Percentiles rank a stretch among this genome's conserved stretches.
phyloP scores from a whole-genome alignment of 2,113 vertebrate genomes.

The Sylvicapra grimmia region DNA sequence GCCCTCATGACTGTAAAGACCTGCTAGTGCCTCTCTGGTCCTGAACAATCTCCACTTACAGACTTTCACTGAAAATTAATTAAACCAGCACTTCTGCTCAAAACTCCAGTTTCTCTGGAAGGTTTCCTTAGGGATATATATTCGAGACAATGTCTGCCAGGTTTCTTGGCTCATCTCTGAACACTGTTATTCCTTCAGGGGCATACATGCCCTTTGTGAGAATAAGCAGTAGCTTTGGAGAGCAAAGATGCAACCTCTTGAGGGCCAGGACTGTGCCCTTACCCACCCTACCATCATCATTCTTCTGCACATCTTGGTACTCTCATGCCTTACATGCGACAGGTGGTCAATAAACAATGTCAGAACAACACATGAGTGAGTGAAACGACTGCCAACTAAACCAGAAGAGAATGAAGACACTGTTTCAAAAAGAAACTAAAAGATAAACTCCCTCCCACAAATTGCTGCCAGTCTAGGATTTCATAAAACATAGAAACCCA shows the following conservation, averaged over 20 bases:
- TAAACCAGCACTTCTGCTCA: not conserved
- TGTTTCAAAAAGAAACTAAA: not conserved
- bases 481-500: not conserved
- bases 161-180: not conserved
- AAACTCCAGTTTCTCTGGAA: not conserved
- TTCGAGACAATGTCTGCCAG: not conserved
- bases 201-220: not conserved
- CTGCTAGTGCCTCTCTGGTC: not conserved
- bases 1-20: not conserved
- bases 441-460: not conserved
- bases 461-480: not conserved
- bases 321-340: not conserved
- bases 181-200: not conserved
- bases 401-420: not conserved
- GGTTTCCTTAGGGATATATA: not conserved
- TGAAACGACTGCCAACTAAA: not conserved
- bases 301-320: not conserved
- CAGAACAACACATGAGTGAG: not conserved
- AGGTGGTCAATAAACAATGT: not conserved
- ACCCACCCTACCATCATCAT: not conserved
- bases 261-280: not conserved
- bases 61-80: not conserved
- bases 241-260: not conserved
- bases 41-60: not conserved
- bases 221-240: not conserved